Base-by-base conservation (phyloP, 2,797 vertebrate genomes). In the Sebastes cheni region DNA sequence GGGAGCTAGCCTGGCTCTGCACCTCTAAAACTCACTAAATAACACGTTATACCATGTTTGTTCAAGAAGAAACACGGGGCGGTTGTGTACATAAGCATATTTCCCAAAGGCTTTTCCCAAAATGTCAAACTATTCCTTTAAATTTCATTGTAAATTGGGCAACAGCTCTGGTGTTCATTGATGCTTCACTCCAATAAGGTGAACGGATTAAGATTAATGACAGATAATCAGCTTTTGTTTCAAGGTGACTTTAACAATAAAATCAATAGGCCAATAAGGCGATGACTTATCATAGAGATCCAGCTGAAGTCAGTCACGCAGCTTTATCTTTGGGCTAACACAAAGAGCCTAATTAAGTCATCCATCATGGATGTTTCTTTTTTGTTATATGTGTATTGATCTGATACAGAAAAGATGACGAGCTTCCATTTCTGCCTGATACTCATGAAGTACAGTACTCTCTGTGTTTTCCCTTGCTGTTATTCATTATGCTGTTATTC, bases 191-290 rank as follows among this genome's bases (percentile, higher is more conserved):
- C 54, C 12, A 42, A 55, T 13, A n/a, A 62, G 27, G 20, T 77
- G n/a, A 69, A 68, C 13, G 16, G 23, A 84, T 66, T 46, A 42
- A 67, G 46, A 69, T 46, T 14, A 65, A 80, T 39, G 30, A 61
- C 12, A 55, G 32, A 59, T 50, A 42, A 23, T 6, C 10, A 30
- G 6, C 18, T 77, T 55, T 78, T 58, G 32, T 82, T 82, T 77
- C 77, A 85, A 82, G 83, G 84, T 88, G 84, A 86, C 84, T 75
- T 73, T 59, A 27, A 11, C 60, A 50, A 14, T 30, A 66, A 32
- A 72, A 87, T 91, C 83, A 79, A 87, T 72, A 65, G 59, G 34
- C 30, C 72, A 87, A 76, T 68, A 75, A 46, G 36, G 16, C 42
- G 32, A 11, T 58, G 22, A 69, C 18, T 72, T 60, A 78, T 76